Evolutionary conservation across 2,113 vertebrate species (phyloP).

Genomic region (Anas platyrhynchos): DNA sequence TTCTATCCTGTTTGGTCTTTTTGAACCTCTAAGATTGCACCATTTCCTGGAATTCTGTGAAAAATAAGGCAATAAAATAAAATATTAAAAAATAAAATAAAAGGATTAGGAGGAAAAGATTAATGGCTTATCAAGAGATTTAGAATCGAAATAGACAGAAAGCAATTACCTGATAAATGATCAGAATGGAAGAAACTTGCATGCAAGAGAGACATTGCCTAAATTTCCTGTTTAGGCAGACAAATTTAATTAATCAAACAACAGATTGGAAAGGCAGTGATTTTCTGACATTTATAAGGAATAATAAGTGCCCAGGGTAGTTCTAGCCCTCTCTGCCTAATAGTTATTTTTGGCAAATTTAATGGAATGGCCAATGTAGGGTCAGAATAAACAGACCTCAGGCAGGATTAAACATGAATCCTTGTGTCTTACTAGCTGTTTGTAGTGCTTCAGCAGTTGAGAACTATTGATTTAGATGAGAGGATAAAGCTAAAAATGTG

Average conservation of each 20-base stretch:
- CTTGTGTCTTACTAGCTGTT: neutral
- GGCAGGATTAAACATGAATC: fast-evolving
- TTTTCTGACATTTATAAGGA: neutral
- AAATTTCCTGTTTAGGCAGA: neutral
- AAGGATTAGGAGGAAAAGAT: neutral
- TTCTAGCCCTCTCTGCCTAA: neutral
- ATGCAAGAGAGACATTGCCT: neutral
- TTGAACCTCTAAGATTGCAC: conserved; percentile 85
- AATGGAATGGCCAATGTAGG: neutral
- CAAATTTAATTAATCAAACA: neutral
- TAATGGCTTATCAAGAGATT: neutral
- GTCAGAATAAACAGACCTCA: neutral
- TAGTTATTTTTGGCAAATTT: neutral
- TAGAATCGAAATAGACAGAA: neutral
- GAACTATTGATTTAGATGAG: neutral
- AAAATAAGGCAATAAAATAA: conserved; percentile 17
- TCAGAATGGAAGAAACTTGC: neutral
- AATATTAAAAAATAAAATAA: neutral
- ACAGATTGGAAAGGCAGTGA: neutral
- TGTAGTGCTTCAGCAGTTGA: neutral
- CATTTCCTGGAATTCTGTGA: conserved; percentile 91
- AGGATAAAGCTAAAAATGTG: neutral
- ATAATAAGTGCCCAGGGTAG: neutral
- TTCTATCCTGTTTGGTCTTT: neutral
- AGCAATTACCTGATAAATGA: neutral